phyloP scores from a whole-genome alignment of 1,140 invertebrate genomes.

The Drosophila bocki region DNA sequence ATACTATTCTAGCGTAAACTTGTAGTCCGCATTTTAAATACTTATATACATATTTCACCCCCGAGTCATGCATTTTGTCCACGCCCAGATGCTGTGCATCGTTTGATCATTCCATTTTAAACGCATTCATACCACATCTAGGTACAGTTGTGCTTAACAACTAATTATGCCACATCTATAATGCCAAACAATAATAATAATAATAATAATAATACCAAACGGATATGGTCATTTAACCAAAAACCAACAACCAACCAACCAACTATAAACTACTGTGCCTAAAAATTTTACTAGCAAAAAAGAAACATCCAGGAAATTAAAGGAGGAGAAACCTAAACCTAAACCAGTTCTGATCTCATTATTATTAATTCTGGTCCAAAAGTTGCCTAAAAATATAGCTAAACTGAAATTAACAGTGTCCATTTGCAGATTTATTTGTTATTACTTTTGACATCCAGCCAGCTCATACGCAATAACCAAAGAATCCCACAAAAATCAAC shows the following conservation, averaged over 20 bases:
- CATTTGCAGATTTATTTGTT: conserved; percentile 34
- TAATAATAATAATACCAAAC: conserved; percentile 80
- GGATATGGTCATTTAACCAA: conserved; percentile 85
- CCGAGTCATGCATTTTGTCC: conserved; percentile 76
- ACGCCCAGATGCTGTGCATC: conserved; percentile 73
- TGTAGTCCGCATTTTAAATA: conserved; percentile 61
- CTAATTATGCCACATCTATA: conserved; percentile 59
- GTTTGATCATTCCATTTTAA: conserved; percentile 60
- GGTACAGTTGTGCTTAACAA: conserved; percentile 82
- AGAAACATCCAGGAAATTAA: conserved; percentile 39
- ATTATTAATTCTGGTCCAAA: conserved; percentile 69
- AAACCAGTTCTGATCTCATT: conserved; percentile 29
- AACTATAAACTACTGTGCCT: conserved; percentile 66
- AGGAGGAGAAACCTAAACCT: conserved; percentile 55
- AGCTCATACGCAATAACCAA: conserved; percentile 72
- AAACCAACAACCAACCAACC: conserved; percentile 55
- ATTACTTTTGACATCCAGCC: conserved; percentile 55
- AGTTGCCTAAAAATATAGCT: conserved; percentile 62
- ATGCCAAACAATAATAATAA: conserved; percentile 72
- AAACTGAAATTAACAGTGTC: conserved; percentile 62
- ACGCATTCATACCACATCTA: conserved; percentile 60
- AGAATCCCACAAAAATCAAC: conserved; percentile 51
- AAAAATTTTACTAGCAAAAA: conserved; percentile 61
- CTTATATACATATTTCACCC: conserved; percentile 51
- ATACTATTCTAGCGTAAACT: conserved; percentile 58